Base-by-base conservation (phyloP, 1,140 invertebrate species). In the Campodea augens region DNA sequence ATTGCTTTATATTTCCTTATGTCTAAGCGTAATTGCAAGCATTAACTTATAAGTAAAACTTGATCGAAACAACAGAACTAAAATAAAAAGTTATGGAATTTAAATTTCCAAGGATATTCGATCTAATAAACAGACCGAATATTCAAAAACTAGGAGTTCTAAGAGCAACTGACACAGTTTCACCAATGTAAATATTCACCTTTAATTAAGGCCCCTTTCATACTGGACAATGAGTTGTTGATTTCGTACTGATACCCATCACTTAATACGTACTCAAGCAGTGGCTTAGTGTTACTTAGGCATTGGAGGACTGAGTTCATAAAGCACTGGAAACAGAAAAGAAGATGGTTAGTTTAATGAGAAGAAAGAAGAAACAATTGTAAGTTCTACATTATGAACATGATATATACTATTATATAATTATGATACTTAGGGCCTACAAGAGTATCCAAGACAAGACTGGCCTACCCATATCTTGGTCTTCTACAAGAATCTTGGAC, bases 281-380 rank as follows among this genome's bases (percentile, higher is more conserved):
- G 63, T 21, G 74, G 76, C 57, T 69, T 70, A 12, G 85, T 90
- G 62, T 91, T 89, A 53, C 84, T 87, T 54, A 96, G 65, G 58
- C 90, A 93, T 69, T 96, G 91, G 10, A 93, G 71, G 19, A 96
- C 85, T 50, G 84, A 89, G 70, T 95, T 95, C 87, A 96, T 93
- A 64, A 93, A 96, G 64, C 90, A 96, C 63, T 77, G 63, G 38
- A 59, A 66, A 49, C 44, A 43, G 23, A 56, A 45, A 44, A 39
- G 49, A 37, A 43, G 47, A 15, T 37, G 40, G 42, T 42, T 15
- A 36, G 13, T 22, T 36, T 43, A 18, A 42, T 3, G 38, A 19
- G 47, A 36, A 45, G 25, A 45, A 45, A 22, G 18, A 12, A 38
- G n/a, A 42, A 37, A 38, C 24, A 43, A 23, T 46, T 44, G 27